Percentiles rank a stretch among this genome's conserved stretches.
Conservation (phyloP, 2,797 vertebrate genomes). For the Halcyon smyrnensis region DNA sequence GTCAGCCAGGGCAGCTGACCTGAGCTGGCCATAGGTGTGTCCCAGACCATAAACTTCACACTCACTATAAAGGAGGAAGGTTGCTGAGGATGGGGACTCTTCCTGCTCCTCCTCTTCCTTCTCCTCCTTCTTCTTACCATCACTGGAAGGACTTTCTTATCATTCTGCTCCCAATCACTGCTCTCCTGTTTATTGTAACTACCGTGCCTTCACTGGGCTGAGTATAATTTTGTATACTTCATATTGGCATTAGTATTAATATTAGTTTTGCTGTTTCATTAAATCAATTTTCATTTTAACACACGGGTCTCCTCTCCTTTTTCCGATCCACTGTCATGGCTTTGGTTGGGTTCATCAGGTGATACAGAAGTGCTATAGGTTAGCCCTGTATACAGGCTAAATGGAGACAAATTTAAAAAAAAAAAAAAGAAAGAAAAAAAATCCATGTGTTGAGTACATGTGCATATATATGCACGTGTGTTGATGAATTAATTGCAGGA, state of each 20-base stretch:
- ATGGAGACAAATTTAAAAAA: neutral
- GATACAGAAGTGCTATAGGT: neutral
- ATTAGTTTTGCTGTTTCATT: neutral
- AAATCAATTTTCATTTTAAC: neutral
- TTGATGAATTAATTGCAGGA: neutral
- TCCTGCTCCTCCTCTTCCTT: neutral
- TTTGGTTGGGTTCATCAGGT: neutral
- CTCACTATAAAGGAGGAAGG: neutral
- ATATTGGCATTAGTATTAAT: neutral
- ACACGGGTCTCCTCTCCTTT: neutral
- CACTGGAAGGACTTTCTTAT: neutral
- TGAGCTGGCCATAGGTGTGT: neutral
- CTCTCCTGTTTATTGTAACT: neutral
- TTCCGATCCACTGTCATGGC: neutral
- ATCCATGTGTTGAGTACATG: rapidly evolving
- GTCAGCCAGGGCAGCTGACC: neutral
- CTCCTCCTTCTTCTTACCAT: neutral
- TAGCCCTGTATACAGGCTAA: neutral
- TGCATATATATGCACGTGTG: neutral
- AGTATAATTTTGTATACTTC: neutral
- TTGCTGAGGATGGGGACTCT: neutral
- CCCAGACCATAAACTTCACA: neutral
- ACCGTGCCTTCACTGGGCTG: neutral
- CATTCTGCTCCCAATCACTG: neutral
- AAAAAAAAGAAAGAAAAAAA: neutral